Percentiles rank a stretch among this genome's conserved stretches.
Conservation (phyloP, 1,140 invertebrate genomes). For the Dreissena rostriformis region DNA sequence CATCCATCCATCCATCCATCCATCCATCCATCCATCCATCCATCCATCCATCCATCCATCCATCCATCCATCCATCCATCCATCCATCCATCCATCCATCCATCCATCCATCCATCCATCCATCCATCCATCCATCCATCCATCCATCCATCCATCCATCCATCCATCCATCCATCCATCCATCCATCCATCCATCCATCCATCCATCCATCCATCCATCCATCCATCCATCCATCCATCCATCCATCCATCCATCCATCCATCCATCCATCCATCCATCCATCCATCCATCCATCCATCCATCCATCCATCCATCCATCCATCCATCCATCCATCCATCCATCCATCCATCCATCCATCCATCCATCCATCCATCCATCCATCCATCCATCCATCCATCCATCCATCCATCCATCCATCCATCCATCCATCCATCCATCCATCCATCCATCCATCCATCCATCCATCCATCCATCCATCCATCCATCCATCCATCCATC, state of each 20-base stretch:
- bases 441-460: slow-evolving; percentile 4
- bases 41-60: slow-evolving; percentile 4
- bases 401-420: slow-evolving; percentile 4
- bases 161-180: slow-evolving; percentile 4
- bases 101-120: slow-evolving; percentile 4
- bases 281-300: slow-evolving; percentile 4
- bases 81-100: slow-evolving; percentile 4
- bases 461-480: slow-evolving; percentile 4
- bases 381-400: slow-evolving; percentile 4
- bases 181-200: slow-evolving; percentile 4
- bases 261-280: slow-evolving; percentile 4
- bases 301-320: slow-evolving; percentile 4
- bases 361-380: slow-evolving; percentile 4
- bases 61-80: slow-evolving; percentile 4
- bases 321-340: slow-evolving; percentile 4
- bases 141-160: slow-evolving; percentile 4
- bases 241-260: slow-evolving; percentile 4
- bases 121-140: slow-evolving; percentile 4
- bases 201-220: slow-evolving; percentile 4
- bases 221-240: slow-evolving; percentile 4
- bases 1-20: slow-evolving; percentile 4
- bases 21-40: slow-evolving; percentile 4
- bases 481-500: slow-evolving; percentile 4
- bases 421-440: slow-evolving; percentile 4
- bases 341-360: slow-evolving; percentile 4